phyloP scores from a whole-genome alignment of 2,888 invertebrate species.

The Asteroscopus sphinx region DNA sequence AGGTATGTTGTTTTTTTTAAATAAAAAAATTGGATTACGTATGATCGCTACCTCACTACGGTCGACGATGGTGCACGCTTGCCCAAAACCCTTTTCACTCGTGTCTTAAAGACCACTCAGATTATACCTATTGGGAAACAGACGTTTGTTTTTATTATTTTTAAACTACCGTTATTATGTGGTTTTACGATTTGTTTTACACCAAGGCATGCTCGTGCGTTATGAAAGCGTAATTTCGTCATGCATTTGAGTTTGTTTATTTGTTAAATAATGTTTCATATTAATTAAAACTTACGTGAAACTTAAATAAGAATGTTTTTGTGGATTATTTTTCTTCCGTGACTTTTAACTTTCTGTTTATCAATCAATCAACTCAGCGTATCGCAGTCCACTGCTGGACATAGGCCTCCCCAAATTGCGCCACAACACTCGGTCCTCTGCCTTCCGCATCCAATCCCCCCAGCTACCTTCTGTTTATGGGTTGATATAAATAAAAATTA shows the following conservation, averaged over 20 bases:
- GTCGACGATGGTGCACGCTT: too few relatives aligned
- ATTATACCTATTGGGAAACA: too few relatives aligned
- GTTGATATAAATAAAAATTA: too few relatives aligned
- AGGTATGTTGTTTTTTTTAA: conserved; percentile 86
- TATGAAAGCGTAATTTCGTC: conserved; percentile 21
- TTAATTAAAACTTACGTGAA: conserved; percentile 8
- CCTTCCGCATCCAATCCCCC: too few relatives aligned
- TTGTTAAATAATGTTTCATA: conserved; percentile 11
- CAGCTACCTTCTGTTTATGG: too few relatives aligned
- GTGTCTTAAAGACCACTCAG: too few relatives aligned
- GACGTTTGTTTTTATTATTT: conserved; percentile 35
- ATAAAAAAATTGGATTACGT: too few relatives aligned
- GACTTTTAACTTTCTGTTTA: conserved; percentile 8
- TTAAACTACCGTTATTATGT: conserved; percentile 42
- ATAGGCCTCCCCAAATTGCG: too few relatives aligned
- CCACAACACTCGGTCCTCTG: too few relatives aligned
- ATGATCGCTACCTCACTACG: too few relatives aligned
- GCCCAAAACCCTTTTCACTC: too few relatives aligned
- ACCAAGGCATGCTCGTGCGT: neutral
- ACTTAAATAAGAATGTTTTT: conserved; percentile 3
- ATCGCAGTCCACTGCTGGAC: neutral
- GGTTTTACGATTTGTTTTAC: neutral
- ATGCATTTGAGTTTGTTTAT: conserved; percentile 31
- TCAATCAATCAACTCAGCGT: conserved; percentile 2
- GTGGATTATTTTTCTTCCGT: conserved; percentile 9